These are phyloP conservation scores for Tribolium castaneum DNA, from an alignment of 1,140 invertebrate genomes.

Conservation along the genomic window DNA sequence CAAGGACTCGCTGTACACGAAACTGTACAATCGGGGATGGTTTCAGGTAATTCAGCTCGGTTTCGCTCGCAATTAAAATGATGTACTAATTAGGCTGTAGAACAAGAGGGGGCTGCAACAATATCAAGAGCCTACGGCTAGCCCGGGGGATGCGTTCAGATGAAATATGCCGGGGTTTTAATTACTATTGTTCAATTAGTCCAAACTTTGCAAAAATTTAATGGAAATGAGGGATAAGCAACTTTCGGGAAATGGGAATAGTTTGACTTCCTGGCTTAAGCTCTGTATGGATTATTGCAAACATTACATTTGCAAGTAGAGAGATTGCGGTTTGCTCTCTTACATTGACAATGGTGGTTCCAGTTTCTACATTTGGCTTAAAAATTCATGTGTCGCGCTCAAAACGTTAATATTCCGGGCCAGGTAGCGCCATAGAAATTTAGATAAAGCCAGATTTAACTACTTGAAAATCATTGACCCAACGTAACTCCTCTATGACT, in stretches of 20 bases:
- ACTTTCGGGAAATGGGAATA: neutral
- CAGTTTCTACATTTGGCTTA: no score
- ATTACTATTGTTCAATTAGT: neutral
- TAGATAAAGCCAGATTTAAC: no score
- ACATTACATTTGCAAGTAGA: neutral
- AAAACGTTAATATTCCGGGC: no score
- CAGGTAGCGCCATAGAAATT: no score
- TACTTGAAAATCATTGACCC: no score
- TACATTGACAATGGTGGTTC: neutral
- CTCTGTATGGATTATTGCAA: neutral
- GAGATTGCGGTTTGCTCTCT: neutral
- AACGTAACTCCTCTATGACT: no score
- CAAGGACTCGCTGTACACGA: neutral
- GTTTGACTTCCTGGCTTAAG: neutral
- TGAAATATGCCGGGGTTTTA: neutral
- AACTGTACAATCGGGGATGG: constrained; percentile 2
- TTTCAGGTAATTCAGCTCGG: constrained; percentile 7
- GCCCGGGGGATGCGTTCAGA: neutral
- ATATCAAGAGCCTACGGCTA: constrained; percentile 6
- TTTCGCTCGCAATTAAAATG: constrained; percentile 5
- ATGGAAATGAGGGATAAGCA: neutral
- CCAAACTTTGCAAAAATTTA: neutral
- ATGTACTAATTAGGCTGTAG: constrained; percentile 5
- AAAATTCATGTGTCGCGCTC: no score
- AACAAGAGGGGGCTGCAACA: neutral